Evolutionary conservation across 2,888 invertebrate genomes (phyloP).

Genomic region (Imbricaverruca yamaguchii): DNA sequence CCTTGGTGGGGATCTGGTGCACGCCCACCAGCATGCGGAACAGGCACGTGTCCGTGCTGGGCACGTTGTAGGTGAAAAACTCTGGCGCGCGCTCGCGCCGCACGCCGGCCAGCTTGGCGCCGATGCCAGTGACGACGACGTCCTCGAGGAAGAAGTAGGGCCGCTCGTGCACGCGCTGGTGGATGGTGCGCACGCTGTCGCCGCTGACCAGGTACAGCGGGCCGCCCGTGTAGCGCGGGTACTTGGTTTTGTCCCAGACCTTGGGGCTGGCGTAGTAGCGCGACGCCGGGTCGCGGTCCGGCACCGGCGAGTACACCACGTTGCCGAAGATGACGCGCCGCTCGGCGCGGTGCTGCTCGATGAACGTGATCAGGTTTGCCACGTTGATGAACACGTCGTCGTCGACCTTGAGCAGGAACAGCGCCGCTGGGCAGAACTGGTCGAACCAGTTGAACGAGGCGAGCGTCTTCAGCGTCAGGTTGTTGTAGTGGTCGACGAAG

Average conservation of each 20-base stretch:
- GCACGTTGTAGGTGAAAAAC: conserved; percentile 21
- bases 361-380: background rate
- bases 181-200: conserved; percentile 10
- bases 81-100: conserved; percentile 5
- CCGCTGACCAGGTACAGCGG: conserved; percentile 13
- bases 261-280: conserved; percentile 15
- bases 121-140: conserved; percentile 22
- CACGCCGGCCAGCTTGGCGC: conserved; percentile 19
- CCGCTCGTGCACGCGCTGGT: background rate
- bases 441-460: conserved; percentile 5
- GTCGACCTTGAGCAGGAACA: conserved; percentile 21
- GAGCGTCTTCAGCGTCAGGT: conserved; percentile 24
- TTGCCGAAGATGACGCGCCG: conserved; percentile 8
- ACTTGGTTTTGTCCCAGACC: conserved; percentile 18
- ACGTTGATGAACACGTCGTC: conserved; percentile 24
- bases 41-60: background rate
- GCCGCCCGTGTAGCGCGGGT: conserved; percentile 19
- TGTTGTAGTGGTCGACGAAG: conserved; percentile 26
- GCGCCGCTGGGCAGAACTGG: background rate
- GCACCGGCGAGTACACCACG: background rate
- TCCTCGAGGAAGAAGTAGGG: conserved; percentile 25
- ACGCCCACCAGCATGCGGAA: conserved; percentile 3
- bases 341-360: background rate
- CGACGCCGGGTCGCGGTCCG: background rate
- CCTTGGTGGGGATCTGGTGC: background rate